Evolutionary conservation across 2,888 invertebrate genomes (phyloP), one percentile per base, ranked within the genome.

Genomic region (Euspilapteryx auroguttella): DNA sequence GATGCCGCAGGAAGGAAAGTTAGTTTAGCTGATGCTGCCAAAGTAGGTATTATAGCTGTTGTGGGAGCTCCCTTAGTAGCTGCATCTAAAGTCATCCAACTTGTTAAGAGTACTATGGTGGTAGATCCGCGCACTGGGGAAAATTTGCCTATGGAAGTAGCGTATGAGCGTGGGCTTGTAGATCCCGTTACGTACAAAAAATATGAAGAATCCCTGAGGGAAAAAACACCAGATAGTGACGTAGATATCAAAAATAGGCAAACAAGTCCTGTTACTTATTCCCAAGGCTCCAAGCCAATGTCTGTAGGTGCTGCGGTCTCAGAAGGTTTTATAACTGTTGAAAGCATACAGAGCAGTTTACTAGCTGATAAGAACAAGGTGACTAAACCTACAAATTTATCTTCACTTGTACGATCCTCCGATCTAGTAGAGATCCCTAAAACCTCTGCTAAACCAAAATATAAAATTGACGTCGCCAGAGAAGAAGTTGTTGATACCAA

Each of bases 101-200:
- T 84, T 1, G 79, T 87, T 3, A 79, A 73, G 38, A 75, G 48
- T 36, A 75, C 79, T 3, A 83, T 87, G 73, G 81, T 87, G 9
- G 69, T 81, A 30, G 92, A 94, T 58, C 91, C 94, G 1, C 81
- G 80, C 41, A 87, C 90, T 1, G 91, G 89, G 3, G 84, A 89
- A 49, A 83, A 85, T 47, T 76, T 92, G 38, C 87, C 89, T 2
- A 80, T 90, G 41, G 87, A 89, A 56, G 85, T 88, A 28, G 94
- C 94, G 3, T 81, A 89, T 38, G 82, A 87, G 49, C 78, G 85
- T 34, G 91, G 90, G 5, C 57, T 86, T 33, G 85, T 93, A 32
- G 86, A 80, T 45, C 47, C 65, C 30, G 47, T 73, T 33, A 79
- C 79, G 7, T 77, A 71, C 33, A 64, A 65, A 37, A 75, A 71